A percentile compares a stretch with the other conserved stretches of the same genome.
Evolutionary conservation across 2,113 vertebrate species (phyloP).

Genomic region (Heterochromis multidens): DNA sequence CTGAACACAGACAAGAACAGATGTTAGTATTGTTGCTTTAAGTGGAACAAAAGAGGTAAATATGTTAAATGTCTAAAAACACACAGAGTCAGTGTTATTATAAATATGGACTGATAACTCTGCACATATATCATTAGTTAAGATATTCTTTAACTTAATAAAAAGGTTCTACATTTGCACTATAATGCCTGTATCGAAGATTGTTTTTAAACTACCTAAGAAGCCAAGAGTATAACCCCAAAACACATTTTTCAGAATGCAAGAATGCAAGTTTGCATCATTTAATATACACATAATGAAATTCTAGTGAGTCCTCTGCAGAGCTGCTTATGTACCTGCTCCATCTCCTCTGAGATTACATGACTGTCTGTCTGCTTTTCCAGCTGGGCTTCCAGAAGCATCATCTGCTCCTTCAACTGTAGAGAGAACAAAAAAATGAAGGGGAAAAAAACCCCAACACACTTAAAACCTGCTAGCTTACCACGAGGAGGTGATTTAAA

Average conservation of each 20-base stretch:
- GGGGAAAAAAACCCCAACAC: accelerated
- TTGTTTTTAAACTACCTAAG: neutral
- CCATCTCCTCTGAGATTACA: slow-evolving; percentile 80
- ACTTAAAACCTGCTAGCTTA: neutral
- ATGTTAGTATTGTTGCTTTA: neutral
- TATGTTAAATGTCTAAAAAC: neutral
- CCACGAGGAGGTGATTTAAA: neutral
- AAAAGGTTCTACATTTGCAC: neutral
- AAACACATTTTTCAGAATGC: neutral
- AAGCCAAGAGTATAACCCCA: neutral
- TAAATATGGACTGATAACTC: neutral
- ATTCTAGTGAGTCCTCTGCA: neutral
- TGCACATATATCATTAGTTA: neutral
- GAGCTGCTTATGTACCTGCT: slow-evolving; percentile 66
- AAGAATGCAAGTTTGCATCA: neutral
- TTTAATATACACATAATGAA: neutral
- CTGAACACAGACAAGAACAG: slow-evolving; percentile 60
- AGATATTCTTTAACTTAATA: neutral
- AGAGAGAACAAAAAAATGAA: neutral
- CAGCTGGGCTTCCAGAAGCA: slow-evolving; percentile 85
- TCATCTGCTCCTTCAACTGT: slow-evolving; percentile 85
- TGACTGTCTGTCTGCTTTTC: slow-evolving; percentile 85
- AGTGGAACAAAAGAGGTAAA: neutral
- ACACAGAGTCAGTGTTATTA: neutral
- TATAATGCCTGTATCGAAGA: neutral